Evolutionary conservation across 2,888 invertebrate genomes (phyloP), one percentile per base, ranked within the genome.

Genomic region (Ptychoptera contaminata): DNA sequence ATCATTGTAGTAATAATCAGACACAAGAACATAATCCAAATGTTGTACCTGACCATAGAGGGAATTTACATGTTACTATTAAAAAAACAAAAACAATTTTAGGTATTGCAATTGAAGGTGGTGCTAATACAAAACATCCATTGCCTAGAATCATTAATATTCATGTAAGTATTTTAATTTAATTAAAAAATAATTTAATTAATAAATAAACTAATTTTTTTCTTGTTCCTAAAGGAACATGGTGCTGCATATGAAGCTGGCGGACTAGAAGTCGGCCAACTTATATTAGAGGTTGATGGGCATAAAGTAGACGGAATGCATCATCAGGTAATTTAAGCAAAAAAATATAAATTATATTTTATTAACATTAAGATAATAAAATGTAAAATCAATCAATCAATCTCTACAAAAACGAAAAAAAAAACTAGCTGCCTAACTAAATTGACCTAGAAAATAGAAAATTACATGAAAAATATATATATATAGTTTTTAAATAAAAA

Each of bases 21-120:
- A 59, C 59, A 54, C 63, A 63, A 61, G 66, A 66, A 62, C 65
- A 64, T 60, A 66, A 65, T 71, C 69, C 81, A 54, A 70, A 78
- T 55, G 83, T 87, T 53, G 79, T 83, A 56, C 73, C 82, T 56
- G 88, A 88, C 68, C 81, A 85, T 66, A 85, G 85, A 67, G 88
- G 88, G 54, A 87, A 87, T 68, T 74, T 90, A 57, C 76, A 86
- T 63, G 82, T 92, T 57, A 82, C 82, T 53, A 87, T 94, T 53
- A 85, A 85, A 67, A 94, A 94, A 70, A 86, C 84, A 45, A 91
- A 91, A 68, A 87, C 92, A 41, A 88, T 90, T 58, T 76, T 96
- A 56, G 94, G 96, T 53, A 90, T 96, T 59, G 94, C 93, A 50
- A 94, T 96, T 58, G 94, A 94, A 70, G 96, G 96, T 49, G 96